phyloP scores from a whole-genome alignment of 1,140 invertebrate genomes.

The Cryptotermes secundus region DNA sequence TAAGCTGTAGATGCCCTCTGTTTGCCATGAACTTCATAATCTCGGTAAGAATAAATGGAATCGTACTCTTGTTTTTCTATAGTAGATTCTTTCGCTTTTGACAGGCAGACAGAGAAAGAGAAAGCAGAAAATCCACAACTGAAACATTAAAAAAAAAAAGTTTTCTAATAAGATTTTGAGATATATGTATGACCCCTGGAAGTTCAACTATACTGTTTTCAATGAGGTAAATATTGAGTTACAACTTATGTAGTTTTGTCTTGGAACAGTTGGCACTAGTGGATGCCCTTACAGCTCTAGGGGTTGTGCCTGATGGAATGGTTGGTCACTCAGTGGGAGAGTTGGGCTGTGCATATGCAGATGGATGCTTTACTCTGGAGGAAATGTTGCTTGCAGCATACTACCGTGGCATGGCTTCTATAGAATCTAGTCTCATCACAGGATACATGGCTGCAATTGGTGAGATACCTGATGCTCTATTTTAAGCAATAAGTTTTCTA shows the following conservation, averaged over 20 bases:
- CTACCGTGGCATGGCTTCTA: slow-evolving; percentile 60
- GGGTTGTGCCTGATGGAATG: slow-evolving; percentile 63
- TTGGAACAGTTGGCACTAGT: slow-evolving; percentile 53
- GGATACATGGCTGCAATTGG: slow-evolving; percentile 61
- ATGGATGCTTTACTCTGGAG: slow-evolving; percentile 65
- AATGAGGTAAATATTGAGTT: too few relatives aligned
- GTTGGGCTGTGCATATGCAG: slow-evolving; percentile 68
- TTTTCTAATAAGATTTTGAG: too few relatives aligned
- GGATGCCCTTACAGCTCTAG: slow-evolving; percentile 56
- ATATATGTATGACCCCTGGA: background rate
- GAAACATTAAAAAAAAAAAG: too few relatives aligned
- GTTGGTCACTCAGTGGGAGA: slow-evolving; percentile 71
- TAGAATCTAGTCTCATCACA: slow-evolving; percentile 54
- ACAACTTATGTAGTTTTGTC: background rate
- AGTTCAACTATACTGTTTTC: background rate
- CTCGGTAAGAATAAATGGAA: too few relatives aligned
- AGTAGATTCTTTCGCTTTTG: too few relatives aligned
- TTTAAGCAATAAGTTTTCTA: too few relatives aligned
- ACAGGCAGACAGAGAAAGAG: background rate
- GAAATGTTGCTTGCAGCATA: slow-evolving; percentile 65
- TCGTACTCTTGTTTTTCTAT: too few relatives aligned
- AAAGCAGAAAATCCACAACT: too few relatives aligned
- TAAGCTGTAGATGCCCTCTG: too few relatives aligned
- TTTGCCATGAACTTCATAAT: too few relatives aligned
- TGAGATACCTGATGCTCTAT: background rate